Base-by-base conservation (phyloP, 2,888 invertebrate genomes). In the Parelbella ahira region DNA sequence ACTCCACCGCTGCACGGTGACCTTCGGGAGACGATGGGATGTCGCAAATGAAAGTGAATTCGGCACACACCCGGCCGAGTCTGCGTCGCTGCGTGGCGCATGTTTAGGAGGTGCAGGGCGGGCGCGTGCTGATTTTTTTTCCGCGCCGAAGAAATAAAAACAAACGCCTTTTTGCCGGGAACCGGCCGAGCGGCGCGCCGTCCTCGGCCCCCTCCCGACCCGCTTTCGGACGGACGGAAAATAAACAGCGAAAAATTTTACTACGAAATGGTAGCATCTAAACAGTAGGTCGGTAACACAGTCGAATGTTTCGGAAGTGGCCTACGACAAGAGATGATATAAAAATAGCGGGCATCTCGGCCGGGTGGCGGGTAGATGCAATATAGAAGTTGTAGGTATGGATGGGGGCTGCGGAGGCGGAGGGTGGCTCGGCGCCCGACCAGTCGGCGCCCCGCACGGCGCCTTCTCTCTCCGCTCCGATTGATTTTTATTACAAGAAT, bases 401-500 rank as follows among this genome's bases (percentile, higher is more conserved):
- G 67, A 63, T 51, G 53, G 50, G 58, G 63, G 51, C 20, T 12
- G 27, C 34, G 8, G 27, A 54, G 59, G 51, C 58, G 59, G 63
- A 60, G 54, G 54, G 56, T 56, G 58, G 58, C 59, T 51, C 53
- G 63, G 59, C 71, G 60, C 74, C 74, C 86, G 78, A 65, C 79
- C 77, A 68, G 79, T 69, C 80, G 79, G 79, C 80, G 77, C 82
- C 80, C 77, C 78, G 68, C 78, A 59, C 77, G 82, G 76, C 76
- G 82, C 82, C 81, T 79, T 78, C 81, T 79, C 78, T 77, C 84
- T 82, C 78, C 78, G 79, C 86, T 82, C 80, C 89, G 87, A 88
- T 88, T 88, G 87, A 88, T 87, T 88, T 88, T 88, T 87, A 88
- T 88, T 88, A 87, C 86, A 86, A 86, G 87, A 84, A 87, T 86